Evolutionary conservation across 2,888 invertebrate species (phyloP).

Genomic region (Temnothorax ravouxi): DNA sequence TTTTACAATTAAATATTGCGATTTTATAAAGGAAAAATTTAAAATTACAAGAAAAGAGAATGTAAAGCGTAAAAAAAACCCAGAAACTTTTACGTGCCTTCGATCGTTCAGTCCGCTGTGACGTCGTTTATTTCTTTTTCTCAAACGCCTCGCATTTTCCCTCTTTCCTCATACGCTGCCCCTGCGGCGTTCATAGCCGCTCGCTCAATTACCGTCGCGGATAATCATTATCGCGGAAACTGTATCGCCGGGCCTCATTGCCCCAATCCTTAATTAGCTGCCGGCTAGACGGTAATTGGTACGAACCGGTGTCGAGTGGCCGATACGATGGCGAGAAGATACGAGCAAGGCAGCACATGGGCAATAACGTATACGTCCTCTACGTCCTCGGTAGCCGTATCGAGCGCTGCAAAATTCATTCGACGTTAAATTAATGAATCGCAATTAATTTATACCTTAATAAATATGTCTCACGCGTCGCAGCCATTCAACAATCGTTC

Average conservation of each 20-base stretch:
- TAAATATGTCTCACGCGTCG: not conserved
- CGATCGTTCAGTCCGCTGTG: constrained; percentile 1
- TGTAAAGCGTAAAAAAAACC: not conserved
- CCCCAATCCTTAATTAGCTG: constrained; percentile 84
- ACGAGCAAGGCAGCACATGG: constrained; percentile 66
- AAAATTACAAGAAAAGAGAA: not conserved
- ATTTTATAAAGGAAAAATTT: not conserved
- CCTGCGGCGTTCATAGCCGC: constrained; percentile 72
- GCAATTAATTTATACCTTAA: not conserved
- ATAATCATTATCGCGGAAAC: constrained; percentile 84
- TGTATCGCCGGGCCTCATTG: constrained; percentile 83
- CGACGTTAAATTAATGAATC: constrained; percentile 2
- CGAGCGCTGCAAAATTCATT: not conserved
- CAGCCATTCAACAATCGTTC: not conserved
- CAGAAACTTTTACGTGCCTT: not conserved
- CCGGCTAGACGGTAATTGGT: constrained; percentile 82
- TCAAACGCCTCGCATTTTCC: constrained; percentile 20
- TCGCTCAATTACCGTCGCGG: constrained; percentile 82
- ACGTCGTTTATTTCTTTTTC: constrained; percentile 16
- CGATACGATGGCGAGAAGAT: constrained; percentile 74
- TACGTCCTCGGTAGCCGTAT: not conserved
- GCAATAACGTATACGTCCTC: constrained; percentile 25
- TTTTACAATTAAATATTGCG: constrained; percentile 15
- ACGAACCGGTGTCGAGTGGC: constrained; percentile 75
- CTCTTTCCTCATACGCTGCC: constrained; percentile 51